Base-by-base conservation (phyloP, 2,113 vertebrate species). In the Chaenogobius annularis region DNA sequence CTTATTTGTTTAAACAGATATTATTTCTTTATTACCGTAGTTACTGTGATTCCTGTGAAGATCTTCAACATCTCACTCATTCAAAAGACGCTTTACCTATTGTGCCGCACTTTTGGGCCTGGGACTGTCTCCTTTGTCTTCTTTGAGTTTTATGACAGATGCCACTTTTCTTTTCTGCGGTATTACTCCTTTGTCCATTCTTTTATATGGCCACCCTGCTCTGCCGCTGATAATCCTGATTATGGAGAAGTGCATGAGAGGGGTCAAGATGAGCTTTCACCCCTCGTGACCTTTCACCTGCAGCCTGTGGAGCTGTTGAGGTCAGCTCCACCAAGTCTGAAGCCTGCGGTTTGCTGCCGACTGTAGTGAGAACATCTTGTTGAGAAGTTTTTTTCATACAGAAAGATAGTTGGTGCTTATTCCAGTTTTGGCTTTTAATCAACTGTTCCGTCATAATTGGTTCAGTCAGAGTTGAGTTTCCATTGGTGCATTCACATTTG, bases 251-350 rank as follows among this genome's bases (percentile, higher is more conserved):
- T 78, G 74, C 68, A 77, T 82, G 46, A 79, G 55, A 71, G 69
- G 74, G 74, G 77, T 72, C 50, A 47, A 54, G 77, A 89, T 75
- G 83, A 85, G 85, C 79, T 87, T 85, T 87, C 85, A 85, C 84
- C 73, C 74, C 68, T 66, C 0, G 7, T 77, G 83, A 80, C 86
- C 91, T 89, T 90, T 92, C 83, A 84, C 81, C 86, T 81, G 70
- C 12, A 12, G 66, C 76, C 69, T 43, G 50, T 64, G 69, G 59
- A 11, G 58, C 73, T 54, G 17, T 59, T 44, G 43, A 58, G 78
- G 77, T 78, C 89, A 88, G 82, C 90, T 84, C 78, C 50, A 7
- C 72, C 19, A 58, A 52, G 3, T 10, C 35, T 65, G n/a, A 19
- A 69, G 22, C 22, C 20, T 37, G 62, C 66, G 5, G 13, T 12